Evolutionary conservation across 2,797 vertebrate genomes (phyloP).

Genomic region (Myotis daubentonii): DNA sequence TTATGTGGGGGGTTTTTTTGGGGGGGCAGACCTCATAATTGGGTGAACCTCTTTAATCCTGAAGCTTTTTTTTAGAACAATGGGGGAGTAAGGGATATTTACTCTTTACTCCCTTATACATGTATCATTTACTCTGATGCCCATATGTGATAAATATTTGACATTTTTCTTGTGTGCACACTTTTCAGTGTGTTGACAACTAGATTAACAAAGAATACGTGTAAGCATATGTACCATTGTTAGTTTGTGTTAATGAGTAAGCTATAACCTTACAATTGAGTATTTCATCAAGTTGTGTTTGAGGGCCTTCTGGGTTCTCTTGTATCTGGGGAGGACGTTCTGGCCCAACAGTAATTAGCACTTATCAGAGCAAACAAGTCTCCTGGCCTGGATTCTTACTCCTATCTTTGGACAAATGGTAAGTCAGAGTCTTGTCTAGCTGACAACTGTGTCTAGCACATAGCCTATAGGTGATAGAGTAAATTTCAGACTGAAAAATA

Average conservation of each 20-base stretch:
- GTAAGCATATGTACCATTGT: not conserved
- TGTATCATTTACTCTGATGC: not conserved
- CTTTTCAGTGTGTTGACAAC: conserved; percentile 24
- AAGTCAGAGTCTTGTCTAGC: not conserved
- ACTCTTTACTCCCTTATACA: not conserved
- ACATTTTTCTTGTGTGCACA: conserved; percentile 13
- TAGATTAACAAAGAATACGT: not conserved
- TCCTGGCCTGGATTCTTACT: not conserved
- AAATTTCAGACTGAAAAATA: conserved; percentile 43
- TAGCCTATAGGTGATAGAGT: not conserved
- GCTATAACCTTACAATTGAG: not conserved
- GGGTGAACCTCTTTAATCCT: not conserved
- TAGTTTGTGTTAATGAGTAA: conserved; percentile 39
- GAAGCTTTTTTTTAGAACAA: not conserved
- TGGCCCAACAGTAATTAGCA: not conserved
- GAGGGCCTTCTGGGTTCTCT: not conserved
- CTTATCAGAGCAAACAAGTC: conserved; percentile 1
- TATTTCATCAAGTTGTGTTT: conserved; percentile 47
- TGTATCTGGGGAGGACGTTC: not conserved
- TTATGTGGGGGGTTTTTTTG: not conserved
- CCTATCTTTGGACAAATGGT: conserved; percentile 2
- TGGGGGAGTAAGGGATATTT: not conserved
- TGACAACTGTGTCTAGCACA: not conserved
- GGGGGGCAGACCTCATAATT: not conserved
- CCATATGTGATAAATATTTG: not conserved